A percentile compares a stretch with the other conserved stretches of the same genome.
Evolutionary conservation across 2,113 vertebrate genomes (phyloP).

Genomic region (Cygnus buccinator): DNA sequence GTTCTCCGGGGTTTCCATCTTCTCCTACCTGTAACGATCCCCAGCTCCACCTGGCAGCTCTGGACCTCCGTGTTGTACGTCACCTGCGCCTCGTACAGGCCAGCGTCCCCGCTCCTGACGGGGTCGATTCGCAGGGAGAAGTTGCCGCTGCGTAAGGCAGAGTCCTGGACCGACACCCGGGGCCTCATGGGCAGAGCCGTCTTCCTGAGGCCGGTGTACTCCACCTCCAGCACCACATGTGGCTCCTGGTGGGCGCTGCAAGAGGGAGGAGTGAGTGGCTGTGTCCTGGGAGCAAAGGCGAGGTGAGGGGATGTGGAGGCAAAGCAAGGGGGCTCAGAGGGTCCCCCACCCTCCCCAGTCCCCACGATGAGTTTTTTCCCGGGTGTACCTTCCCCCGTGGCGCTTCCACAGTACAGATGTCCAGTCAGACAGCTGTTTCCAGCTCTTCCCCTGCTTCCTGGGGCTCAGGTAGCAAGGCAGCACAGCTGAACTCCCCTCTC

Average conservation of each 20-base stretch:
- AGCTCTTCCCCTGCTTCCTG: background rate
- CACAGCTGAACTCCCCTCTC: conserved; percentile 46
- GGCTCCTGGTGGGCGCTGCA: background rate
- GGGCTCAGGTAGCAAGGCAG: conserved; percentile 68
- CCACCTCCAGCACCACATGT: conserved; percentile 45
- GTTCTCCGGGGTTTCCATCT: background rate
- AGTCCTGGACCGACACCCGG: conserved; percentile 27
- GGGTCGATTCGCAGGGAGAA: conserved; percentile 62
- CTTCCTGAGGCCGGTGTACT: conserved; percentile 8
- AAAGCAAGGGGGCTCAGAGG: background rate
- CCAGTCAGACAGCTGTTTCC: background rate
- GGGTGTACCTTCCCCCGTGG: conserved; percentile 12
- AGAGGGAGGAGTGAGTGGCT: accelerated
- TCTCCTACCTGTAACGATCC: conserved; percentile 57
- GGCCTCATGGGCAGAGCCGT: background rate
- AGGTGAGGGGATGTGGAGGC: background rate
- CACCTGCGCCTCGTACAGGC: conserved; percentile 38
- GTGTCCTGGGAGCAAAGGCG: accelerated
- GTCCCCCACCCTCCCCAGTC: background rate
- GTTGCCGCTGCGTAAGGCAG: background rate
- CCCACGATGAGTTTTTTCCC: background rate
- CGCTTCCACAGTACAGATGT: conserved; percentile 41
- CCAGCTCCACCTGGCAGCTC: conserved; percentile 53
- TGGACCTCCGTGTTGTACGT: background rate
- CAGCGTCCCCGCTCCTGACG: background rate